Percentiles rank a stretch among this genome's conserved stretches.
Conservation (phyloP, 2,797 vertebrate species). For the Sebastes itinus region DNA sequence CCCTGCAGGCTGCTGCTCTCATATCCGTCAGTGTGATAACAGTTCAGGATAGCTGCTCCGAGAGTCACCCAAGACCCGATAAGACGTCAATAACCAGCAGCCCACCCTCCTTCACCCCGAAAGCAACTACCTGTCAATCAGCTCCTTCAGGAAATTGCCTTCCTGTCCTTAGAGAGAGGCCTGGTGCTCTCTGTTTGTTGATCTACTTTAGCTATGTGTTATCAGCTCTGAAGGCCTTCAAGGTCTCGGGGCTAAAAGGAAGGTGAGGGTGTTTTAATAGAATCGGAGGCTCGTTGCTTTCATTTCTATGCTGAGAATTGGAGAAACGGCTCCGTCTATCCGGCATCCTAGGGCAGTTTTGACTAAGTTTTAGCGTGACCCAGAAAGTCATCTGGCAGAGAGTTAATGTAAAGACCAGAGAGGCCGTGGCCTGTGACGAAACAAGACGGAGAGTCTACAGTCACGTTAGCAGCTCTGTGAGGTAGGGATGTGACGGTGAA, state of each 20-base stretch:
- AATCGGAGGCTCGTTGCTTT: slow-evolving; percentile 16
- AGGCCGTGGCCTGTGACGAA: slow-evolving; percentile 21
- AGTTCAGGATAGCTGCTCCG: slow-evolving; percentile 31
- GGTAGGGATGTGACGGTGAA: not conserved
- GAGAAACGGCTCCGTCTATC: slow-evolving; percentile 6
- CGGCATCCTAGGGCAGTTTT: not conserved
- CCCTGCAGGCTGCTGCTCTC: slow-evolving; percentile 53
- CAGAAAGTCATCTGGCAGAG: slow-evolving; percentile 4
- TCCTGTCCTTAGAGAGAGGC: slow-evolving; percentile 31
- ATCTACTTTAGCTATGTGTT: slow-evolving; percentile 45
- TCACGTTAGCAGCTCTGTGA: not conserved
- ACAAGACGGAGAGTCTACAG: not conserved
- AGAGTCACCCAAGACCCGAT: slow-evolving; percentile 51
- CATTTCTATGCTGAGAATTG: not conserved
- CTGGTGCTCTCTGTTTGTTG: slow-evolving; percentile 23
- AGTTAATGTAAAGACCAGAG: slow-evolving; percentile 11
- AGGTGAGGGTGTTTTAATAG: slow-evolving; percentile 32
- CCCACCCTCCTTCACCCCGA: slow-evolving; percentile 39
- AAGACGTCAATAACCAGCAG: slow-evolving; percentile 68
- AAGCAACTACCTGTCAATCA: slow-evolving; percentile 61
- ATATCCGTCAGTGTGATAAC: slow-evolving; percentile 63
- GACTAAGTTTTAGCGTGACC: slow-evolving; percentile 2
- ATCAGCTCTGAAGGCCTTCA: slow-evolving; percentile 26
- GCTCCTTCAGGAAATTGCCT: slow-evolving; percentile 67
- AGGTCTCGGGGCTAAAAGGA: slow-evolving; percentile 32